Percentiles rank a stretch among this genome's conserved stretches.
phyloP scores from a whole-genome alignment of 2,888 invertebrate genomes.

The Podotricha telesiphe region DNA sequence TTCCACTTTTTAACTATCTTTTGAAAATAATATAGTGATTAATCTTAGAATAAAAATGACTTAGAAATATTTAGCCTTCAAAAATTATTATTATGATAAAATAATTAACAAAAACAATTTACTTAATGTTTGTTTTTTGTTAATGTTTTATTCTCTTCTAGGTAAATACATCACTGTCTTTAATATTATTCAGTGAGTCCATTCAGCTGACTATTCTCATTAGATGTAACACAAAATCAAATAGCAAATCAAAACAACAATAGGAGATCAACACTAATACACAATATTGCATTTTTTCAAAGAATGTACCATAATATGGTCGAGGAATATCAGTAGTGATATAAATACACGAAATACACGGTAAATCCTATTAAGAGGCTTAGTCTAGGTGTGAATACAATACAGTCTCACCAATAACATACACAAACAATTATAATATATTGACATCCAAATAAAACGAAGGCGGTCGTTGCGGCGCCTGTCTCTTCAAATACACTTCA shows the following conservation, averaged over 20 bases:
- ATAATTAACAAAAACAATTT: not conserved
- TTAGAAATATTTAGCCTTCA: not conserved
- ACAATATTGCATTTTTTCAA: slow-evolving; percentile 12
- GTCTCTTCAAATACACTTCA: slow-evolving; percentile 60
- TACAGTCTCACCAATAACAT: slow-evolving; percentile 14
- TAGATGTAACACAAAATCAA: not conserved
- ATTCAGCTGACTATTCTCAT: not conserved
- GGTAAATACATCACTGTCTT: not conserved
- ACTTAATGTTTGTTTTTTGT: not conserved
- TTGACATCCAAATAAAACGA: slow-evolving; percentile 49
- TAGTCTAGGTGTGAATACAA: slow-evolving; percentile 20
- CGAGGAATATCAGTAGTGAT: slow-evolving; percentile 27
- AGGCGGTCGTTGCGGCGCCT: slow-evolving; percentile 54
- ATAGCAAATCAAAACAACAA: not conserved
- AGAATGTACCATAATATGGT: not conserved
- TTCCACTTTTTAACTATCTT: too few relatives aligned
- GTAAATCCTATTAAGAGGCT: slow-evolving; percentile 42
- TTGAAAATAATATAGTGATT: not conserved
- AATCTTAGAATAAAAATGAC: not conserved
- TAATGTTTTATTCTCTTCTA: too few relatives aligned
- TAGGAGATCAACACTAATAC: not conserved
- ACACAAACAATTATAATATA: slow-evolving; percentile 28
- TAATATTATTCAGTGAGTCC: not conserved
- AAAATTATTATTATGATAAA: not conserved
- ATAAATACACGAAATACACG: slow-evolving; percentile 37